phyloP scores from a whole-genome alignment of 2,888 invertebrate genomes.

The Drosophila colorata region DNA sequence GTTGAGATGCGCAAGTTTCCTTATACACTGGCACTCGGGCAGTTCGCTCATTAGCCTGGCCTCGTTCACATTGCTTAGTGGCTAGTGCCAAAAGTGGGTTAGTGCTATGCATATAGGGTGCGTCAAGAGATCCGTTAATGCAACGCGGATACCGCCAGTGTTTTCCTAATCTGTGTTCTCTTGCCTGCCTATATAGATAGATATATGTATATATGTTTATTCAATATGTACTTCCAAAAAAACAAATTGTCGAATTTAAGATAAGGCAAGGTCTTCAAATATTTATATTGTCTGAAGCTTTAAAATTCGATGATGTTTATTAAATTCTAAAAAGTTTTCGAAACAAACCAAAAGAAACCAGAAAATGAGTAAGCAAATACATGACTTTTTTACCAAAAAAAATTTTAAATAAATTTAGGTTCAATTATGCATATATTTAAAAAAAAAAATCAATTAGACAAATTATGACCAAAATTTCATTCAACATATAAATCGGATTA shows the following conservation, averaged over 20 bases:
- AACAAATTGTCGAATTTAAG: background rate
- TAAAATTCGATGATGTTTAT: no score
- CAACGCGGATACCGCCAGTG: background rate
- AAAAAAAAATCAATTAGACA: no score
- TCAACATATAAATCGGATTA: no score
- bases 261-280: background rate
- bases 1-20: conserved; percentile 58
- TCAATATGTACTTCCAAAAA: no score
- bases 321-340: no score
- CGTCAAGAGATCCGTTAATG: conserved; percentile 27
- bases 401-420: no score
- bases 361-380: no score
- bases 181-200: background rate
- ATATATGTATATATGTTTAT: no score
- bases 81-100: conserved; percentile 42
- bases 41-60: conserved; percentile 68
- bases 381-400: no score
- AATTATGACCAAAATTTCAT: no score
- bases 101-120: conserved; percentile 38
- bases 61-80: conserved; percentile 45
- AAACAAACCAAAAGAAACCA: no score
- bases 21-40: conserved; percentile 50
- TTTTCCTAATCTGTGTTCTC: conserved; percentile 1
- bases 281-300: background rate
- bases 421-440: no score